Evolutionary conservation across 2,888 invertebrate species (phyloP).

Genomic region (Melanostoma scalare): DNA sequence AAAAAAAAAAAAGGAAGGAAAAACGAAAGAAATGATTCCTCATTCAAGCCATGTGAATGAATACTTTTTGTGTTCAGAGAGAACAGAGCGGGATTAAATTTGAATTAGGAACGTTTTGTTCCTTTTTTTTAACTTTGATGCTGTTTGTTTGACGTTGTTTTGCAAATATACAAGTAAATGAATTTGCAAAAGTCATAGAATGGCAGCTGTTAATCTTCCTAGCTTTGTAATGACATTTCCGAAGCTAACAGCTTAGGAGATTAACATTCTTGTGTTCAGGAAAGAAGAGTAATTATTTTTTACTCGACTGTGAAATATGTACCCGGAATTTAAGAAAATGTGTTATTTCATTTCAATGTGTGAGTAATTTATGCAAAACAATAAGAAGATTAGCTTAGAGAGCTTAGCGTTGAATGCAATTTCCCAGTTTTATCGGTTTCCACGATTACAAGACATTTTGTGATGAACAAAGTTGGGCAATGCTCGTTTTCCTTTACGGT

Average conservation of each 20-base stretch:
- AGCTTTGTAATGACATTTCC: background rate
- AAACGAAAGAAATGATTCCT: background rate
- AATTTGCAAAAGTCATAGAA: no score
- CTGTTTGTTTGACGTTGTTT: no score
- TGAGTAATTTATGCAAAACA: conserved; percentile 17
- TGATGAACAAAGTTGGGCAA: no score
- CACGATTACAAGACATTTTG: conserved; percentile 5
- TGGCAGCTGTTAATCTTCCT: background rate
- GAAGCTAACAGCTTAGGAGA: background rate
- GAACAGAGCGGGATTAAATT: no score
- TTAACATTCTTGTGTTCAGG: background rate
- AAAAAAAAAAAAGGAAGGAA: no score
- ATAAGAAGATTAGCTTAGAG: conserved; percentile 18
- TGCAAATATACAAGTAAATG: no score
- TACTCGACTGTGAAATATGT: background rate
- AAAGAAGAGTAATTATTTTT: conserved; percentile 1
- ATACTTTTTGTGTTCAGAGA: no score
- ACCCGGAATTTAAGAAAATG: background rate
- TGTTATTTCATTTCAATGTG: conserved; percentile 7
- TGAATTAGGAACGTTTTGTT: no score
- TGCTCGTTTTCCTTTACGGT: no score
- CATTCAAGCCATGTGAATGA: background rate
- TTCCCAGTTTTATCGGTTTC: background rate
- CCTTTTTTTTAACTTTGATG: no score
- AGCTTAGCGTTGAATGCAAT: conserved; percentile 2